Base-by-base conservation (phyloP, 37 sponge, comb jelly and placozoan species). In the Petrosia ficiformis region DNA sequence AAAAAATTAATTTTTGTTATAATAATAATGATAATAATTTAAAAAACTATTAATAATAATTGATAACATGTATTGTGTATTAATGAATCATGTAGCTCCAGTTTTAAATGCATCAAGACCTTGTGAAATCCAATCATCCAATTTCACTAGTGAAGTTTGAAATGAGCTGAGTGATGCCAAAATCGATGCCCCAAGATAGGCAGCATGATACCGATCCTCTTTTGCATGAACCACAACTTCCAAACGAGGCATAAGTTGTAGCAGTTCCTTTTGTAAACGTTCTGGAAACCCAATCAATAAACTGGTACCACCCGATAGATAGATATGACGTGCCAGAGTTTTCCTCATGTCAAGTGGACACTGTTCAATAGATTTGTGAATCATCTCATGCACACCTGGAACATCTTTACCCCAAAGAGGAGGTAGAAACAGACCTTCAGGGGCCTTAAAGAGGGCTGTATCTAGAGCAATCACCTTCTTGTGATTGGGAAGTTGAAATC, bases 281-380 rank as follows among this genome's bases (percentile, higher is more conserved):
- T 89, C 94, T n/a, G 72, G 74, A 1, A 93, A 48, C 4, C 90
- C 87, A 39, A 74, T 64, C 10, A 86, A 37, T 26, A 81, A 61
- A 22, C 83, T 84, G 4, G 82, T 72, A 39, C 78, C 85, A 0
- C 93, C 93, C 57, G 82, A 80, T 30, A 93, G 81, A 52, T 73
- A 93, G 59, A 93, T 88, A 30, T 77, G 83, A 5, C 79, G 84
- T 0, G 83, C 37, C 59, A 88, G 37, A 2, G 78, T 69, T 26
- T 40, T 81, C 26, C 90, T 67, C 34, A 79, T 77, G 68, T 93
- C 94, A 67, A 93, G 74, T 24, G 83, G 68, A 36, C 87, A 89
- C 29, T 91, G 83, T 52, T 93, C 87, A 24, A 93, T 54, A 35
- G 94, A 79, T n/a, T 89, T 81, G 80, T 77, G 74, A 5, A 93